Base-by-base conservation (phyloP, 2,113 vertebrate species). In the Sphyrna mokarran region DNA sequence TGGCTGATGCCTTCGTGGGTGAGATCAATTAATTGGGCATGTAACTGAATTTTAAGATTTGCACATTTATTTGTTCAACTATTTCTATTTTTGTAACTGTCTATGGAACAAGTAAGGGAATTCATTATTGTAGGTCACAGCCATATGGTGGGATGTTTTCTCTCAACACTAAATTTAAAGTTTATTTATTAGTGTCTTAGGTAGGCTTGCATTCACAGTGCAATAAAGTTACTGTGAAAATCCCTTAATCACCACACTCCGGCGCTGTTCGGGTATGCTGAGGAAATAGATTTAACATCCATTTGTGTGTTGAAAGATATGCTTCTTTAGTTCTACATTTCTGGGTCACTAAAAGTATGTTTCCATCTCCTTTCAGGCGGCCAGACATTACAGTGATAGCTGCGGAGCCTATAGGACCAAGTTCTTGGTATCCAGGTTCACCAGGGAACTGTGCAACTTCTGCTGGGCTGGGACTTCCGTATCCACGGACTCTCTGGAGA, bases 361-460 rank as follows among this genome's bases (percentile, higher is more conserved):
- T 95, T 89, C 96, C 95, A 48, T 96, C 2, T 96, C 96, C 83
- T 26, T 69, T 54, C 95, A 99, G 99, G 96, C 98, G 98, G 85
- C 98, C 98, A 26, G 98, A 99, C 97, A 99, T 99, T 97, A 99
- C 98, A 93, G 98, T 99, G 90, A 97, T 99, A 97, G 98, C 99
- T 72, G 98, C 98, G 72, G 98, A 99, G 96, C 98, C 98, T 0
- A 97, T 99, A 96, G 97, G 97, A 66, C 96, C 97, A 7, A 97
- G 97, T n/a, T 97, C 97, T 54, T 99, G 98, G 98, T 98, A 98
- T 97, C 97, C 98, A 48, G 98, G 97, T 96, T 95, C 96, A 33
- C 96, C 97, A 43, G 96, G 95, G 80, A 96, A 96, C 96, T 97
- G 97, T 86, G 96, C 96, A 95, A 96, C 97, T 96, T 96, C 97